Evolutionary conservation across 2,113 vertebrate species (phyloP), one percentile per base, ranked within the genome.

Genomic region (Percopsis transmontana): DNA sequence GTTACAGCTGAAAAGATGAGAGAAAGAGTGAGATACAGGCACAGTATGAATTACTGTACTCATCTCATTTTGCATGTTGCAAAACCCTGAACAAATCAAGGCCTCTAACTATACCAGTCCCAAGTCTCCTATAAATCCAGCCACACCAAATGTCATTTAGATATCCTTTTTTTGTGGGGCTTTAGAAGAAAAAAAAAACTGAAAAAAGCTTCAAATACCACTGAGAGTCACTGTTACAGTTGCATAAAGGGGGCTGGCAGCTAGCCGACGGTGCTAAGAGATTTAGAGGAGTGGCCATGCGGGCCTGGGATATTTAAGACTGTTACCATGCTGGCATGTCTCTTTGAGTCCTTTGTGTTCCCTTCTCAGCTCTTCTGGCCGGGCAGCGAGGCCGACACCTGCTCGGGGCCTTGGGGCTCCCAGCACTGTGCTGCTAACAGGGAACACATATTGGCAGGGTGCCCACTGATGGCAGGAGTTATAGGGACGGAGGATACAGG

Each of bases 261-360:
- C 82, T 19, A 72, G 55, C 68, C 72, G 69, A 7, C 24, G 73
- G 80, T 64, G 70, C 78, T 58, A 77, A 67, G 87, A 86, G 82
- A 88, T 85, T 85, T 80, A 85, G 82, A 82, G 81, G 74, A 66
- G 82, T 45, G 70, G 70, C 77, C 76, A 70, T 45, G 69, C 76
- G 70, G 78, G 85, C 76, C 47, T n/a, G 68, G 72, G 87, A 87
- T 71, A 84, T 89, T 89, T 78, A 88, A 89, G 84, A 89, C 66
- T 19, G 84, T 82, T 45, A 68, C 87, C 85, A 85, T 87, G 81
- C 85, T 89, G 88, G 85, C 85, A 86, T 66, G 81, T 80, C 74
- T 89, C 86, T 88, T 84, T 89, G 86, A 88, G 87, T 60, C 75
- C 70, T 85, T 89, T 91, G 89, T 91, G 79, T 62, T 74, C 63